Base-by-base conservation (phyloP, 2,888 invertebrate genomes). In the Dasypogon diadema region DNA sequence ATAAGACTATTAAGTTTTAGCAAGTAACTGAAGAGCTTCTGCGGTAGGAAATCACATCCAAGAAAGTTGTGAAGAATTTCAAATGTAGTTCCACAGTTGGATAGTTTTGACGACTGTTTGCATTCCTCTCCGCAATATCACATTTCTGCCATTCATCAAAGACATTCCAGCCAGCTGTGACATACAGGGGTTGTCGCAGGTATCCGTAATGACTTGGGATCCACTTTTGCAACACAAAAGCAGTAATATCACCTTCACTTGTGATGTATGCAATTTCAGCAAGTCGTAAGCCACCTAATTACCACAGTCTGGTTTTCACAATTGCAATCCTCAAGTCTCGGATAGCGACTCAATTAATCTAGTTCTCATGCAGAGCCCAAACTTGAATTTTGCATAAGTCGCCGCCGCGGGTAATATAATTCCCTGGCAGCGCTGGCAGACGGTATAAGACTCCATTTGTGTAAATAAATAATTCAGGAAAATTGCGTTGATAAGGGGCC, bases 221-320 rank as follows among this genome's bases (percentile, higher is more conserved):
- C 21, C 12, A 18, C 18, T 51, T 12, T 51, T 51, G 51, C 16
- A 51, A 51, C 16, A 51, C 51, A 51, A 51, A 1, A 16, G 51
- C 3, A 8, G n/a, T 8, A 51, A 51, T 51, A 18, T 51, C 51
- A 51, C 51, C 51, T 51, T 51, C 51, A 51, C 51, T 51, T 51
- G 16, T 18, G 51, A 16, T 51, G 51, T 16, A 51, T 14, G 3
- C 16, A 51, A 12, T 51, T 18, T 21, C 18, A 51, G 18, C 18
- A 51, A 16, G 51, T 51, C 51, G 51, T 2, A 16, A 42, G 51
- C 4, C 18, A 16, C 42, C 42, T 51, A 51, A 51, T 51, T 51
- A 51, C 21, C 21, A 18, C 16, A 21, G 51, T 12, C 51, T 16
- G 18, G n/a, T 51, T 51, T 51, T 6, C 42, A 42, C 42, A 42